Conservation (phyloP, 2,797 vertebrate species). For the Octomys mimax region DNA sequence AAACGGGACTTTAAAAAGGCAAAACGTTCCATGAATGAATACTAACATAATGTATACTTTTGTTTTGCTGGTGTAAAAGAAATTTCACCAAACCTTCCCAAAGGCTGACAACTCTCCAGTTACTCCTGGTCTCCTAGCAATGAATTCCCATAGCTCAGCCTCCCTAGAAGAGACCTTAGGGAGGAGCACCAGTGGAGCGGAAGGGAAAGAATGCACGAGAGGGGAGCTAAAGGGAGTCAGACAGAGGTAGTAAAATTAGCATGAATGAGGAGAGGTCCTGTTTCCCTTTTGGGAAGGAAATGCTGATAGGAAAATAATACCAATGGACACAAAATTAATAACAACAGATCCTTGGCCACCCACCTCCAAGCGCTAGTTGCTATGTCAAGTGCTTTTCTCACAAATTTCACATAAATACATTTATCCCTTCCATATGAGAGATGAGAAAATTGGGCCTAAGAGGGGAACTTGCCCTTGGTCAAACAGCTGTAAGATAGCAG, state of each 20-base stretch:
- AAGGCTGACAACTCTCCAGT: background rate
- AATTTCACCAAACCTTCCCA: background rate
- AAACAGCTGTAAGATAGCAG: background rate
- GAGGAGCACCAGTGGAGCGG: background rate
- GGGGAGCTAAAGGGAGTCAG: background rate
- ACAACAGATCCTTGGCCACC: background rate
- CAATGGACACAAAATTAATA: background rate
- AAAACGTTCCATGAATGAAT: background rate
- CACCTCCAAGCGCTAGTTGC: background rate
- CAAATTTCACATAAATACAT: background rate
- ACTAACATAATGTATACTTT: conserved; percentile 42
- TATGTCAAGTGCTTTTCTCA: background rate
- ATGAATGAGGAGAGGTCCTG: background rate
- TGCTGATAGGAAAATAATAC: background rate
- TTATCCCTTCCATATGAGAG: background rate
- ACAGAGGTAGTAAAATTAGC: background rate
- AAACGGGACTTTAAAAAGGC: conserved; percentile 7
- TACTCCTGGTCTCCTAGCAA: background rate
- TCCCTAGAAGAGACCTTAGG: background rate
- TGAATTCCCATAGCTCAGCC: background rate
- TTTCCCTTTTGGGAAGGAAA: conserved; percentile 17
- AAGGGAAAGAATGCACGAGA: background rate
- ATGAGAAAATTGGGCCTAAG: background rate
- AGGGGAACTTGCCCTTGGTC: background rate
- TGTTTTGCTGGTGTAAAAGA: background rate